Percentiles rank a stretch among this genome's conserved stretches.
Evolutionary conservation across 2,888 invertebrate genomes (phyloP).

Genomic region (Aleiodes leptofemur): DNA sequence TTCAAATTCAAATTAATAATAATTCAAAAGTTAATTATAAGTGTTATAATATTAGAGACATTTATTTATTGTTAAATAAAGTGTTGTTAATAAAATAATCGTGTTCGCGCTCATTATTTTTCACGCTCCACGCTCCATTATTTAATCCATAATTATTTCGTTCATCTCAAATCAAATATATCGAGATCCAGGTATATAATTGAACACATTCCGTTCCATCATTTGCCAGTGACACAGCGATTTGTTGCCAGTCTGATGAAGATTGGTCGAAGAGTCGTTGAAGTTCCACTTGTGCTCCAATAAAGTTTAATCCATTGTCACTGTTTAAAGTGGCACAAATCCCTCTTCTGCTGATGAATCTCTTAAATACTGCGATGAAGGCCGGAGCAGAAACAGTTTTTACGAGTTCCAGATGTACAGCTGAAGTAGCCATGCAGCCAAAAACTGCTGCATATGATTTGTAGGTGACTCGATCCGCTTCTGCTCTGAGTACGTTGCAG

Average conservation of each 20-base stretch:
- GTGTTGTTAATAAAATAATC: too few species aligned
- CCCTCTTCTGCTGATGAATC: conserved; percentile 54
- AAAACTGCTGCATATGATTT: conserved; percentile 54
- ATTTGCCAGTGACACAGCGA: background rate
- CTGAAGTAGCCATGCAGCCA: conserved; percentile 55
- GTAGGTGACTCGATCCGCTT: background rate
- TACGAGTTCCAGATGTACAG: conserved; percentile 54
- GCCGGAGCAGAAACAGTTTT: conserved; percentile 50
- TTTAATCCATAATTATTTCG: too few species aligned
- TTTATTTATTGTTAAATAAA: too few species aligned
- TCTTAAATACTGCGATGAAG: conserved; percentile 53
- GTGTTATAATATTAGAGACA: too few species aligned
- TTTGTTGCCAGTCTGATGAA: background rate
- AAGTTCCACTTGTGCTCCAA: conserved; percentile 53
- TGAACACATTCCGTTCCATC: conserved; percentile 54
- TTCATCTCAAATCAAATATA: too few species aligned
- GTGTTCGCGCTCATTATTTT: too few species aligned
- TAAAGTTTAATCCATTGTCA: conserved; percentile 58
- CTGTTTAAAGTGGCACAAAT: conserved; percentile 43
- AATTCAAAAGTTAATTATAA: too few species aligned
- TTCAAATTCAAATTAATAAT: too few species aligned
- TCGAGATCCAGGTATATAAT: too few species aligned
- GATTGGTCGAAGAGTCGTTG: conserved; percentile 26
- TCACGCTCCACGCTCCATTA: too few species aligned
- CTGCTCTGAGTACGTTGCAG: conserved; percentile 8